phyloP scores from a whole-genome alignment of 2,888 invertebrate genomes.

The Drosophila eohydei region DNA sequence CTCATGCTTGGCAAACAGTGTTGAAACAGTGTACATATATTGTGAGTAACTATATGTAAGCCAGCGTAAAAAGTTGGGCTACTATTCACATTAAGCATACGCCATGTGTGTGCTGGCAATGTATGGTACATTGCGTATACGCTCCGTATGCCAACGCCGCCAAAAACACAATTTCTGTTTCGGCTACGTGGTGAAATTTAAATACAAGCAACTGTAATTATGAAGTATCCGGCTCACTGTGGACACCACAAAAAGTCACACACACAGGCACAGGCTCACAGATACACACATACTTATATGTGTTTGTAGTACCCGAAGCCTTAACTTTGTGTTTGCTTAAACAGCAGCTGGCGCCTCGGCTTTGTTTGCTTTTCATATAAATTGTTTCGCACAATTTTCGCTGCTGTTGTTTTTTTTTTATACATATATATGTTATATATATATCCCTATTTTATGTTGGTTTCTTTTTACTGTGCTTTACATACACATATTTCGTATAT shows the following conservation, averaged over 20 bases:
- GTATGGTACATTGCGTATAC: slow-evolving; percentile 40
- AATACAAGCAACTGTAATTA: slow-evolving; percentile 71
- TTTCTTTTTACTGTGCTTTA: slow-evolving; percentile 31
- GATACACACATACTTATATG: slow-evolving; percentile 1
- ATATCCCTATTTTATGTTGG: slow-evolving; percentile 16
- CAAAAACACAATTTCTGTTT: slow-evolving; percentile 46
- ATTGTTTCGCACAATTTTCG: slow-evolving; percentile 63
- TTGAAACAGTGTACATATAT: neutral
- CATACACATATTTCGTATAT: slow-evolving; percentile 56
- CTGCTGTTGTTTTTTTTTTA: slow-evolving; percentile 23
- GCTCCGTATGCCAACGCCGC: slow-evolving; percentile 25
- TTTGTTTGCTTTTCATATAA: slow-evolving; percentile 67
- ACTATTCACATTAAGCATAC: slow-evolving; percentile 65
- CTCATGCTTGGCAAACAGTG: slow-evolving; percentile 1
- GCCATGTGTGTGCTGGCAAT: slow-evolving; percentile 35
- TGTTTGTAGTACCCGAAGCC: slow-evolving; percentile 23
- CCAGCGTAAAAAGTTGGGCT: slow-evolving; percentile 39
- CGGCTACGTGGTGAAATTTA: slow-evolving; percentile 57
- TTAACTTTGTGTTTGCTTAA: slow-evolving; percentile 75
- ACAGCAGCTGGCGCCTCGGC: slow-evolving; percentile 64
- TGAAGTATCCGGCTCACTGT: slow-evolving; percentile 62
- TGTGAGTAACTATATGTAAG: neutral
- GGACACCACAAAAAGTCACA: slow-evolving; percentile 67
- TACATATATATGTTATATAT: neutral
- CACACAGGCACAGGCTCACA: slow-evolving; percentile 11